phyloP scores from a whole-genome alignment of 2,888 invertebrate genomes.

The Cerceris rybyensis region DNA sequence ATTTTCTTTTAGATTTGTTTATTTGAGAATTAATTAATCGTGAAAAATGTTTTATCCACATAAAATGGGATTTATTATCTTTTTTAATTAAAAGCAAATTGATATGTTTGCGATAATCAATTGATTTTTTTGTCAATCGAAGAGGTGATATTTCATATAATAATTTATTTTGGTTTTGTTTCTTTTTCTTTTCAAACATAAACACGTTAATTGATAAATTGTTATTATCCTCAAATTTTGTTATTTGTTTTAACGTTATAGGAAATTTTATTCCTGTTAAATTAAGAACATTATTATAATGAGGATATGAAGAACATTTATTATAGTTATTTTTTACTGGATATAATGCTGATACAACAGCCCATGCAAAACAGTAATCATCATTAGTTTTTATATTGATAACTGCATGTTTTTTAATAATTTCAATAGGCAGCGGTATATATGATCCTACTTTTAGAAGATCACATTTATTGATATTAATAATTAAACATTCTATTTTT shows the following conservation, averaged over 20 bases:
- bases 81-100: too few species aligned
- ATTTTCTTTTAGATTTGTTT: too few species aligned
- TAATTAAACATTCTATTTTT: too few species aligned
- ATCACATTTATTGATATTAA: too few species aligned
- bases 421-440: background rate
- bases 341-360: conserved; percentile 4
- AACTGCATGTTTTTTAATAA: background rate
- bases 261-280: background rate
- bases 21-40: too few species aligned
- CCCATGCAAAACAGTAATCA: conserved; percentile 4
- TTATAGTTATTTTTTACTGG: background rate
- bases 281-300: background rate
- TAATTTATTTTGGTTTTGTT: background rate
- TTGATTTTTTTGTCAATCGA: too few species aligned
- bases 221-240: background rate
- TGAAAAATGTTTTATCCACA: too few species aligned
- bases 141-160: too few species aligned
- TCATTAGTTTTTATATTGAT: conserved; percentile 1
- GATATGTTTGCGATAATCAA: too few species aligned
- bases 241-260: background rate
- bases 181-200: too few species aligned
- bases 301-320: background rate
- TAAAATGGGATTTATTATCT: too few species aligned
- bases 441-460: background rate
- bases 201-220: too few species aligned